Percentiles rank a stretch among this genome's conserved stretches.
Conservation (phyloP, 1,140 invertebrate species). For the Leptopilina clavipes region DNA sequence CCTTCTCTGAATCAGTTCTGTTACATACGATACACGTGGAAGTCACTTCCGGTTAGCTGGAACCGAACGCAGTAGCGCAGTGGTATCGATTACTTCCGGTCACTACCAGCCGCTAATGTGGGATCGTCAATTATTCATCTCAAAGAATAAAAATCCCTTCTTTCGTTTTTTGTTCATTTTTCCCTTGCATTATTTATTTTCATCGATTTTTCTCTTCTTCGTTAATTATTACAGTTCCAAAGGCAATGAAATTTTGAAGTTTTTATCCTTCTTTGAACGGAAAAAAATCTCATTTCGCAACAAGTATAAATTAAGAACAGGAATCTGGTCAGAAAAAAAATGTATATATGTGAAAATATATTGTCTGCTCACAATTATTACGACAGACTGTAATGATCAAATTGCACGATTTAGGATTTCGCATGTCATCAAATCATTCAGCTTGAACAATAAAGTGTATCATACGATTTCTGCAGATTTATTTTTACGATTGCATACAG, state of each 20-base stretch:
- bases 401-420: slow-evolving; percentile 31
- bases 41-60: slow-evolving; percentile 62
- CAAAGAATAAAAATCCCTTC: neutral
- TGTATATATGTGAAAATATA: neutral
- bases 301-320: too few relatives aligned
- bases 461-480: slow-evolving; percentile 22
- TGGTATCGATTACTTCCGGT: slow-evolving; percentile 67
- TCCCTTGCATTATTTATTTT: neutral
- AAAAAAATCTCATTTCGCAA: too few relatives aligned
- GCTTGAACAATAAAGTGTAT: slow-evolving; percentile 10
- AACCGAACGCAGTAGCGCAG: slow-evolving; percentile 60
- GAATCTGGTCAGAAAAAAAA: neutral
- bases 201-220: neutral
- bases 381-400: neutral
- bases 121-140: slow-evolving; percentile 14
- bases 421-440: slow-evolving; percentile 24
- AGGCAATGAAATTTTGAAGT: too few relatives aligned
- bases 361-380: slow-evolving; percentile 10
- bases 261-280: too few relatives aligned
- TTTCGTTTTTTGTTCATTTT: neutral
- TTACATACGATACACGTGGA: slow-evolving; percentile 61
- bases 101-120: slow-evolving; percentile 40
- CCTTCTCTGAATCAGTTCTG: slow-evolving; percentile 51
- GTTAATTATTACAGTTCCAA: neutral
- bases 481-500: slow-evolving; percentile 12